Evolutionary conservation across 2,797 vertebrate genomes (phyloP), one percentile per base, ranked within the genome.

Genomic region (Sebastes nivosus): DNA sequence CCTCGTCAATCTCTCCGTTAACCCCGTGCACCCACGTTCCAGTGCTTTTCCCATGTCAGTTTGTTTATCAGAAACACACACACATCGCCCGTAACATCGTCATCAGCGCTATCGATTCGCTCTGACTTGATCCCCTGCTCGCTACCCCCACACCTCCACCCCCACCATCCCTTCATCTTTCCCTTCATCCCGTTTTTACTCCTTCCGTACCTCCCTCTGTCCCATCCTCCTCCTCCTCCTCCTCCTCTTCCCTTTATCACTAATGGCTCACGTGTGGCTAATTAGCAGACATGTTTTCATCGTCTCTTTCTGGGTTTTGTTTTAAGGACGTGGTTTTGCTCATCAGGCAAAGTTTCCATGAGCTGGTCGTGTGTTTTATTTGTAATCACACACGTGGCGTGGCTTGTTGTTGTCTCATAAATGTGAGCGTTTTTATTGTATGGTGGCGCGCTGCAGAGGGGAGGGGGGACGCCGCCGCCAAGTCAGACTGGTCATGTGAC

Each of bases 401-500:
- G 1, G 22, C 24, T 73, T 75, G 38, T 79, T 59, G 59, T 87
- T 59, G 59, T 87, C 65, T 80, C 50, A 2, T 66, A 57, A 30
- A 59, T 75, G 50, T 18, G 7, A 76, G 68, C 46, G 8, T 87
- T 83, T 50, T 83, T 84, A 79, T 88, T 85, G 68, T 80, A 86
- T 66, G 75, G 79, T 79, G 79, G 81, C 20, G 22, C 18, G 78
- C 59, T 75, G 88, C 80, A 73, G 83, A 92, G 85, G 89, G 92
- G 90, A 93, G 88, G 83, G 80, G 87, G 14, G 38, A 16, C 36
- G 2, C 70, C 71, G 18, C 77, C 82, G 79, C 75, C 79, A 81
- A 89, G 76, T 88, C 86, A 82, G 79, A 81, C 90, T 87, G 84
- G 78, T 90, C 93, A 92, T 54, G 85, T 94, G 93, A 93, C 91